phyloP scores from a whole-genome alignment of 2,113 vertebrate genomes.

The Arothron firmamentum region DNA sequence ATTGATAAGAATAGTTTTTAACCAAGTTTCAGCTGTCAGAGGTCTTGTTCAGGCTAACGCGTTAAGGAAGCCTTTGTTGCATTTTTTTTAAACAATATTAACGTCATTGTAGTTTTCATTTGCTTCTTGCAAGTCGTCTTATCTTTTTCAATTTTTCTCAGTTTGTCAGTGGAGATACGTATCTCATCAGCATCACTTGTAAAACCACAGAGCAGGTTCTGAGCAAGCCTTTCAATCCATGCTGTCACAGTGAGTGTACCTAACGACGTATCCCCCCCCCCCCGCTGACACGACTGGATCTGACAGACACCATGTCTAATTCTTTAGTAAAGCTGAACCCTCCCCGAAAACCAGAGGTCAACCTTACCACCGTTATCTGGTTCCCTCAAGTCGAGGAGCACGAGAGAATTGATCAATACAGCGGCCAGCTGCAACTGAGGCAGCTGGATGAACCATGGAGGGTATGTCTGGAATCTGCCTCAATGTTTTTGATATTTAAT shows the following conservation, averaged over 20 bases:
- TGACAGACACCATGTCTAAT: background rate
- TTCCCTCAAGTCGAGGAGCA: accelerated
- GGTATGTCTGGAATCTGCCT: constrained; percentile 26
- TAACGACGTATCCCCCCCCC: background rate
- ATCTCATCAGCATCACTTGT: constrained; percentile 11
- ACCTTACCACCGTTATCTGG: constrained; percentile 32
- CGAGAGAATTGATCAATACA: accelerated
- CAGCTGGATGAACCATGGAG: constrained; percentile 28
- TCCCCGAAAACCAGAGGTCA: constrained; percentile 14
- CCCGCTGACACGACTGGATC: too few relatives aligned
- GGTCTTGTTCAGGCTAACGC: too few relatives aligned
- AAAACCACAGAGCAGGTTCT: accelerated
- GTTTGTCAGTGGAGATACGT: accelerated
- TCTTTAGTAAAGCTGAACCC: constrained; percentile 55
- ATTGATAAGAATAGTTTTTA: background rate
- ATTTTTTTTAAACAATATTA: background rate
- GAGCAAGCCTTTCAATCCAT: accelerated
- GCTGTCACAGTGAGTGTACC: constrained; percentile 39
- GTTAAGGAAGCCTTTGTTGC: background rate
- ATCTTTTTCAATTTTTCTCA: constrained; percentile 1
- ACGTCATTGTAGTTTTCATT: background rate
- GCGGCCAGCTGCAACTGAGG: constrained; percentile 42
- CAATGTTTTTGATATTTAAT: background rate
- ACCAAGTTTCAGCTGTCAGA: too few relatives aligned
- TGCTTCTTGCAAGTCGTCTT: background rate